Base-by-base conservation (phyloP, 2,113 vertebrate genomes). In the Hyaena hyaena region DNA sequence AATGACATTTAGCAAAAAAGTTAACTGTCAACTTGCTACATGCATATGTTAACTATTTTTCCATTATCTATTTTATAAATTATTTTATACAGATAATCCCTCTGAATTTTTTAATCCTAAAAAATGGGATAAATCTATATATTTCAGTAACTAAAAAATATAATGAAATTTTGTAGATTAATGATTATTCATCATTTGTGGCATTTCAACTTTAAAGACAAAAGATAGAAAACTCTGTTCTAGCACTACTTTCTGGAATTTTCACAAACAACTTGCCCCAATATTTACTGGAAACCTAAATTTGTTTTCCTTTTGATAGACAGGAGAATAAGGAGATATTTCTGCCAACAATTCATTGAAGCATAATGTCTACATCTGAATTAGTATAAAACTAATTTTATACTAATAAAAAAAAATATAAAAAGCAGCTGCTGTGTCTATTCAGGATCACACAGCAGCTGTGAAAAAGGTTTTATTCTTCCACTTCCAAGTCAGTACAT, bases 281-380 rank as follows among this genome's bases (percentile, higher is more conserved):
- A 94, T 96, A 95, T 96, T 96, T 88, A 96, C 89, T 96, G 96
- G 88, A 94, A 92, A 80, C n/a, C 31, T 53, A 92, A 90, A 87
- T 96, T 80, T 93, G n/a, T 87, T 93, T 96, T 93, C 66, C 26
- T 66, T 89, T 58, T 88, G 66, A 96, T 12, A 88, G 90, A 80
- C 81, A 92, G 68, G 65, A 83, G 89, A 93, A 96, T 55, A 96
- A 95, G 84, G 83, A 96, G 48, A 35, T 69, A 90, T 35, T 79
- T 43, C 76, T 73, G 80, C 89, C 94, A 96, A 95, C 68, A 63
- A 87, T 63, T 95, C 92, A 94, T 0, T 84, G 88, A 96, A 55
- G 85, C 85, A 93, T 83, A 53, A 74, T 87, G 68, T 68, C 92
- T 95, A 69, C 43, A 84, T 95, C 89, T 95, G 84, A 96, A 94